Conservation (phyloP, 2,797 vertebrate species). For the Naso thynnoides region DNA sequence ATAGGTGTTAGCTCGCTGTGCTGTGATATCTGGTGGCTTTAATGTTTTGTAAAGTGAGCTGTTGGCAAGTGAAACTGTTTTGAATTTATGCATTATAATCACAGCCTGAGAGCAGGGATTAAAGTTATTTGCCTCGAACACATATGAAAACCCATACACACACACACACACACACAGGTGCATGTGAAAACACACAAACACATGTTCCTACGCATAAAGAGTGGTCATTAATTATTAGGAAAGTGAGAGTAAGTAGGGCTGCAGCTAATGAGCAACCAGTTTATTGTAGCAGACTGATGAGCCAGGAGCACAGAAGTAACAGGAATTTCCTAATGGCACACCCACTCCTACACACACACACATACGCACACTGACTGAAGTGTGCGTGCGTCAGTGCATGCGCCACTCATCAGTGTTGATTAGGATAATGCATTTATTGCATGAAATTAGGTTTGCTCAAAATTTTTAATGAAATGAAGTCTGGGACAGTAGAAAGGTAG, state of each 20-base stretch:
- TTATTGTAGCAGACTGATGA: constrained; percentile 63
- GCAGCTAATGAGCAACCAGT: constrained; percentile 66
- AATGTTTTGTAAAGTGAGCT: constrained; percentile 37
- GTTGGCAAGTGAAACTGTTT: constrained; percentile 24
- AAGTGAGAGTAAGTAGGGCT: constrained; percentile 49
- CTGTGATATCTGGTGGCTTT: constrained; percentile 33
- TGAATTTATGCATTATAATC: constrained; percentile 36
- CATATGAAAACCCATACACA: constrained; percentile 7
- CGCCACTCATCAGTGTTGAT: constrained; percentile 69
- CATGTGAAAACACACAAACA: background rate
- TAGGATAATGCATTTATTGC: constrained; percentile 78
- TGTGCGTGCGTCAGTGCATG: constrained; percentile 13
- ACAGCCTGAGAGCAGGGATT: constrained; percentile 34
- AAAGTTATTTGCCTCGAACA: constrained; percentile 35
- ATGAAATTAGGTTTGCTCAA: constrained; percentile 72
- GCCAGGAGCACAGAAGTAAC: constrained; percentile 51
- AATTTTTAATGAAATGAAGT: constrained; percentile 67
- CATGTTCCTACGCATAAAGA: constrained; percentile 15
- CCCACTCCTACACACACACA: constrained; percentile 8
- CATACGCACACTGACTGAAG: background rate
- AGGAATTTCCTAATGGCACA: constrained; percentile 60
- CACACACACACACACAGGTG: background rate
- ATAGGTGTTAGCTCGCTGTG: constrained; percentile 2
- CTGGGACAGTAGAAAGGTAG: constrained; percentile 44
- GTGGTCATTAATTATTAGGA: constrained; percentile 66